Conservation (phyloP, 2,888 invertebrate species). For the Andricus quercusramuli region DNA sequence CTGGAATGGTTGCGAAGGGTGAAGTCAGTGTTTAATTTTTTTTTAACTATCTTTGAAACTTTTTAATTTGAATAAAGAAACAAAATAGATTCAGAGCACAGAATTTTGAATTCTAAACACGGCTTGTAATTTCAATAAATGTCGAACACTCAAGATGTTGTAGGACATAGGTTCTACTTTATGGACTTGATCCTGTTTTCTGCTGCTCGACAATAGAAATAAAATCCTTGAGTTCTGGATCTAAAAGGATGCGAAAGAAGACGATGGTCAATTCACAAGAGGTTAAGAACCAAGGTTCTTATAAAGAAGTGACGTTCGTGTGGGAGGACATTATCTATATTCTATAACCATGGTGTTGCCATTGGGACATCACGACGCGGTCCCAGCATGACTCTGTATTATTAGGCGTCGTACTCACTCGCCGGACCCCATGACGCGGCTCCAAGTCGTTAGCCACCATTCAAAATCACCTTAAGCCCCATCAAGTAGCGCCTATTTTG, state of each 20-base stretch:
- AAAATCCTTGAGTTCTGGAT: constrained; percentile 12
- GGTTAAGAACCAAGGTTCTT: constrained; percentile 70
- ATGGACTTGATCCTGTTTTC: constrained; percentile 12
- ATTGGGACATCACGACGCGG: constrained; percentile 66
- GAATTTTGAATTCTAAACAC: neutral
- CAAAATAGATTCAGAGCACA: neutral
- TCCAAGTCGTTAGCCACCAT: constrained; percentile 76
- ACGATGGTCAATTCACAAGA: constrained; percentile 60
- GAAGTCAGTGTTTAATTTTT: no score
- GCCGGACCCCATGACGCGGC: constrained; percentile 73
- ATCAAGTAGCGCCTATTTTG: constrained; percentile 76
- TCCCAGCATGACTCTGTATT: constrained; percentile 76
- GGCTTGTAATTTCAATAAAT: neutral
- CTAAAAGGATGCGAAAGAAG: constrained; percentile 19
- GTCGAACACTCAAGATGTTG: neutral
- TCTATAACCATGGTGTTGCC: constrained; percentile 66
- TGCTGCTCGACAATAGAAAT: constrained; percentile 31
- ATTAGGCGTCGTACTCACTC: constrained; percentile 70
- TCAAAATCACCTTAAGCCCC: constrained; percentile 76
- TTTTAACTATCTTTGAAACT: neutral
- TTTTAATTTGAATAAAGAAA: neutral
- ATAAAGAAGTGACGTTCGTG: constrained; percentile 73
- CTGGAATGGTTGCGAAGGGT: no score
- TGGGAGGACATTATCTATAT: constrained; percentile 75
- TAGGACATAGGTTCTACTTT: constrained; percentile 6